Evolutionary conservation across 2,113 vertebrate species (phyloP).

Genomic region (Cacatua alba): DNA sequence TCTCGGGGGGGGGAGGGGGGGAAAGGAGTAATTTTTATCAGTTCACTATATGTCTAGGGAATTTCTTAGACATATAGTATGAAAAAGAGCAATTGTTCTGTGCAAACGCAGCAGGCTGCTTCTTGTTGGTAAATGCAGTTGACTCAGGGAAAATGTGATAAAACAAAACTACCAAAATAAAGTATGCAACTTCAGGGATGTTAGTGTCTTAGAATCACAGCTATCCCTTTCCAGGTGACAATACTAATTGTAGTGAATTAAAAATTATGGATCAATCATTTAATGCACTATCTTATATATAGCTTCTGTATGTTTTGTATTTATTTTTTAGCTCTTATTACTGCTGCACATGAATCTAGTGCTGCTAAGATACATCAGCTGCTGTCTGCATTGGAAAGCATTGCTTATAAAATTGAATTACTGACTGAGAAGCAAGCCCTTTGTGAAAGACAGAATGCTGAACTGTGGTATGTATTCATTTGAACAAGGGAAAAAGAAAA

Average conservation of each 20-base stretch:
- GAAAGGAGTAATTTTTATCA: neutral
- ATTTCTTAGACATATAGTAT: neutral
- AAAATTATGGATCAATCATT: neutral
- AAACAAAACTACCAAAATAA: neutral
- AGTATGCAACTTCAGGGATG: neutral
- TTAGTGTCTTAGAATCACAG: neutral
- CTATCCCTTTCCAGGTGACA: neutral
- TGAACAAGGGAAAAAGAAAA: neutral
- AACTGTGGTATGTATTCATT: constrained; percentile 46
- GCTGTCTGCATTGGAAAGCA: constrained; percentile 13
- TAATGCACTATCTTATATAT: neutral
- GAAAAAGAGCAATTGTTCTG: neutral
- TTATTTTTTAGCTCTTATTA: constrained; percentile 59
- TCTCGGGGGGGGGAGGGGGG: too few relatives aligned
- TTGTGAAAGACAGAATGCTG: constrained; percentile 59
- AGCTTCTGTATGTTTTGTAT: neutral
- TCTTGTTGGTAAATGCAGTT: neutral
- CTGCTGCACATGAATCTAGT: constrained; percentile 65
- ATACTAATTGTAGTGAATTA: neutral
- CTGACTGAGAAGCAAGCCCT: constrained; percentile 30
- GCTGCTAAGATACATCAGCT: constrained; percentile 70
- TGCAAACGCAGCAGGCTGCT: neutral
- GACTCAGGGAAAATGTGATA: neutral
- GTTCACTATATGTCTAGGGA: neutral
- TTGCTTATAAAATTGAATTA: constrained; percentile 13